Evolutionary conservation across 2,888 invertebrate species (phyloP), one percentile per base, ranked within the genome.

Genomic region (Ophonus ardosiacus): DNA sequence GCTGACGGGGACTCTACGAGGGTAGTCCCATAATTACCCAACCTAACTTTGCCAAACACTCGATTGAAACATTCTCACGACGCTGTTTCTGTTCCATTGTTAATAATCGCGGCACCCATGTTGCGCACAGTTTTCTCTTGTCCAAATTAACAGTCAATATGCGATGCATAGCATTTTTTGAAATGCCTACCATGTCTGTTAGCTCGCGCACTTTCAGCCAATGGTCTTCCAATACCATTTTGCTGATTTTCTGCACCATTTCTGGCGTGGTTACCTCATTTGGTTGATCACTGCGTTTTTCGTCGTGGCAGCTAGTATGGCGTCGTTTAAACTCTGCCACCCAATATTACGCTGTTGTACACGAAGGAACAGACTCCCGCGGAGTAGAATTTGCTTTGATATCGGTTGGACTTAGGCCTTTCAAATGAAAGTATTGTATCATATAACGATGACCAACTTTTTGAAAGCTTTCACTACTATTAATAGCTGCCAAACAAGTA

Each of bases 341-440:
- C 83, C 86, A 86, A 85, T 81, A 85, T 78, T 86, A 81, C 63
- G 85, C 24, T 85, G 74, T 81, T 78, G 83, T 83, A 84, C 79
- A 85, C 86, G 85, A 87, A 86, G 87, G 86, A 87, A 86, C 81
- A 86, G 85, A 86, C 85, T 87, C 86, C 76, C 85, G 87, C 83
- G 87, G 86, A 86, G 87, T 87, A 86, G 86, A 87, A 87, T 88
- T 86, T 86, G 78, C 81, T 87, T 88, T 87, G 74, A 87, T 88
- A 81, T 87, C 84, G 80, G 86, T 87, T 86, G 86, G 86, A 85
- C 79, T 85, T 40, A 86, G 80, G 51, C 85, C 74, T 76, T 85
- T 83, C 59, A 84, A 85, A 86, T 85, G 40, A 86, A 86, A 86
- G 83, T 85, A 85, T 86, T 85, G 82, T 85, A 82, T 63, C 84